Evolutionary conservation across 2,113 vertebrate species (phyloP).

Genomic region (Daubentonia madagascariensis): DNA sequence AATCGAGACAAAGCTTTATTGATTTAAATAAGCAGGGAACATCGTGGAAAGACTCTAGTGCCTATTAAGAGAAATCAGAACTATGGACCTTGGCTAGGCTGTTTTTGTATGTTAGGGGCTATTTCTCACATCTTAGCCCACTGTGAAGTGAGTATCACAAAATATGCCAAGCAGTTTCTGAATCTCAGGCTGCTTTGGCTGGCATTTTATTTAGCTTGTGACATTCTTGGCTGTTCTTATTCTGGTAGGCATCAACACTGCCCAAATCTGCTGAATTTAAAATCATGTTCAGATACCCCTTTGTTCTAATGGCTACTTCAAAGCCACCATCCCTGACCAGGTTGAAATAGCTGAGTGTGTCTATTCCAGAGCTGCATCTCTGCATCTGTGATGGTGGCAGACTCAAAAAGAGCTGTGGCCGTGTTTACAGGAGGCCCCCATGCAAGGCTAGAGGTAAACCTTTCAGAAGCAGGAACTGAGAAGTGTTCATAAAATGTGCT

Average conservation of each 20-base stretch:
- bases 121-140: background rate
- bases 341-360: background rate
- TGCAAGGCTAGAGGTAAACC: background rate
- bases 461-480: background rate
- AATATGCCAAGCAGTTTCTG: background rate
- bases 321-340: background rate
- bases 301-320: background rate
- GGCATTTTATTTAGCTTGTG: slow-evolving; percentile 54
- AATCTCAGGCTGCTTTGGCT: slow-evolving; percentile 45
- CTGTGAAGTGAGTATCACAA: background rate
- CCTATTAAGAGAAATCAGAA: background rate
- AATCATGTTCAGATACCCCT: background rate
- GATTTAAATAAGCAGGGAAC: background rate
- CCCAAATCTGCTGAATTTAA: slow-evolving; percentile 3
- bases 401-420: background rate
- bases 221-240: slow-evolving; percentile 45
- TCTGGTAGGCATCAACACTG: background rate
- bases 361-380: background rate
- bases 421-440: background rate
- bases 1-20: background rate
- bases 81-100: background rate
- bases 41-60: background rate
- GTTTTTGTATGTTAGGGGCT: background rate
- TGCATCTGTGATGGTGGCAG: background rate
- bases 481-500: background rate